Evolutionary conservation across 2,888 invertebrate genomes (phyloP), one percentile per base, ranked within the genome.

Genomic region (Danaus chrysippus): DNA sequence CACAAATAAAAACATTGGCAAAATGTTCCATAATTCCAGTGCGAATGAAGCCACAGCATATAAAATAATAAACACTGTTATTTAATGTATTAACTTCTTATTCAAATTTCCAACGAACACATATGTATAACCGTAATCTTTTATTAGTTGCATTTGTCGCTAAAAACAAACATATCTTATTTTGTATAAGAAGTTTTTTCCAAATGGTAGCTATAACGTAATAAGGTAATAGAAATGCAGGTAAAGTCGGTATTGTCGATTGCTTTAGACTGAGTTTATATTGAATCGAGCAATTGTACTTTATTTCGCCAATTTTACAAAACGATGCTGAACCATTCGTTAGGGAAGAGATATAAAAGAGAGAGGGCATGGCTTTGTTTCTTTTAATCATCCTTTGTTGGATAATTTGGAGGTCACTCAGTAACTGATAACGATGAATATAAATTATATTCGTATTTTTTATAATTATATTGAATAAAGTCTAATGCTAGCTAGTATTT

Each of bases 281-380:
- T 46, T 46, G 46, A 46, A 46, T 46, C 46, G 46, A 46, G 46
- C 46, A 46, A 42, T 52, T 42, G 17, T 52, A n/a, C 41, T 34
- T n/a, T 58, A 17, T 58, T n/a, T n/a, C n/a, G n/a, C n/a, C n/a
- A n/a, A n/a, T n/a, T n/a, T n/a, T n/a, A n/a, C n/a, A n/a, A n/a
- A 56, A 54, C 54, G 57, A 54, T 56, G 57, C 57, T 54, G 61
- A 57, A 61, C 61, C 61, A 41, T 61, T 61, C 61, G 57, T 61
- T 61, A 54, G 43, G 44, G 57, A 42, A 54, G 55, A 61, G 55
- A 56, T 56, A 42, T 42, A 44, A 53, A n/a, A 13, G 56, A 61
- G 57, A 61, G 53, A 57, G 43, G 15, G 56, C 43, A 23, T 13
- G 46, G 43, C 58, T 59, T 34, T 23, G 23, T 54, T 59, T 54